phyloP scores from a whole-genome alignment of 1,140 invertebrate species.

The Andrena cerasifolii region DNA sequence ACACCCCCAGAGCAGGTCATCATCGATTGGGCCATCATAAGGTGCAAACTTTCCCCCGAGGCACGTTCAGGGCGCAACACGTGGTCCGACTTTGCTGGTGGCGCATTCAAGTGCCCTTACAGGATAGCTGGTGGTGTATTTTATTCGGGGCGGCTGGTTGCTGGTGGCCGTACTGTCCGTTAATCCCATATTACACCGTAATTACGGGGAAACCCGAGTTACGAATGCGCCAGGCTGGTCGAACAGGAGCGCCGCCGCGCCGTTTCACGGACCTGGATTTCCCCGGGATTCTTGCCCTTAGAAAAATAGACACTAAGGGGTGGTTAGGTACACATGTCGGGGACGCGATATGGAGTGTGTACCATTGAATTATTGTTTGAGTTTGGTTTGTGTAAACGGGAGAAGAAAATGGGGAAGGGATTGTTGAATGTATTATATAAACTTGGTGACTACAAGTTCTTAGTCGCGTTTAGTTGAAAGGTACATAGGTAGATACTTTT shows the following conservation, averaged over 20 bases:
- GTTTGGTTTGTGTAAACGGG: too few species aligned
- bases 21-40: conserved; percentile 29
- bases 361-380: too few species aligned
- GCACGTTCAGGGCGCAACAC: conserved; percentile 46
- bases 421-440: too few species aligned
- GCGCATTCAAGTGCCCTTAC: conserved; percentile 44
- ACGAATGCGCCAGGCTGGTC: background rate
- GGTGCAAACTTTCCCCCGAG: conserved; percentile 15
- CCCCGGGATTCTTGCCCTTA: background rate
- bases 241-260: too few species aligned
- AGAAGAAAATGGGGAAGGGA: too few species aligned
- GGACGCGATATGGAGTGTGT: too few species aligned
- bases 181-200: conserved; percentile 31
- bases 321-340: too few species aligned
- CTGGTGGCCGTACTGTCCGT: conserved; percentile 57
- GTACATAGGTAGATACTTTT: too few species aligned
- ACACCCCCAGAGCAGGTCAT: conserved; percentile 40
- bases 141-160: conserved; percentile 2
- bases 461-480: too few species aligned
- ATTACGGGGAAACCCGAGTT: conserved; percentile 46
- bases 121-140: conserved; percentile 53
- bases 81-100: conserved; percentile 60
- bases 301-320: background rate
- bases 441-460: too few species aligned
- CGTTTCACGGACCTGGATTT: background rate